Percentiles rank a stretch among this genome's conserved stretches.
Evolutionary conservation across 2,888 invertebrate genomes (phyloP).

Genomic region (Dioctria linearis): DNA sequence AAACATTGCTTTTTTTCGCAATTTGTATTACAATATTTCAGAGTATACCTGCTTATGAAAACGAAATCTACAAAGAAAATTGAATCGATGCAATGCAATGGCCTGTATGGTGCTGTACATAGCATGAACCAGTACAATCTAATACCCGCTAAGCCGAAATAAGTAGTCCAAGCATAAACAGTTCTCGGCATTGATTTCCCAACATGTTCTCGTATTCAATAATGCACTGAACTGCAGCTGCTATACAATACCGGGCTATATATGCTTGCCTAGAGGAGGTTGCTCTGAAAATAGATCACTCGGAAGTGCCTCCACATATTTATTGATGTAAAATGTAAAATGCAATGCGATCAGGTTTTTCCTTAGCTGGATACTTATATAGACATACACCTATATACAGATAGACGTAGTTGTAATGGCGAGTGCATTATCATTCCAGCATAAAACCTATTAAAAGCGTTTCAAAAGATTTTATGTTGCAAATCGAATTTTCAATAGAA

Average conservation of each 20-base stretch:
- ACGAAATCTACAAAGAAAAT: neutral
- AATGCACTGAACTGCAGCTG: neutral
- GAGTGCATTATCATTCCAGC: no score
- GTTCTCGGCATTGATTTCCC: neutral
- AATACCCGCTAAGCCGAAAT: neutral
- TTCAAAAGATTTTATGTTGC: no score
- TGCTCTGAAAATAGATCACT: constrained; percentile 14
- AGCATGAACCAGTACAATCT: neutral
- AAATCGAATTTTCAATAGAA: no score
- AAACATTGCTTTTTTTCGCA: neutral
- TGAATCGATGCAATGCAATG: neutral
- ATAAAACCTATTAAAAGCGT: no score
- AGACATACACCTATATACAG: no score
- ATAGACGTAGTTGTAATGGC: no score
- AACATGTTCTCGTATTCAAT: constrained; percentile 1
- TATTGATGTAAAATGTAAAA: neutral
- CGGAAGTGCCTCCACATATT: constrained; percentile 3
- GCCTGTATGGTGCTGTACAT: neutral
- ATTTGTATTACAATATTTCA: neutral
- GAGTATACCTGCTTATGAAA: neutral
- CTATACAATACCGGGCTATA: neutral
- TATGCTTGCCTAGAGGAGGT: neutral
- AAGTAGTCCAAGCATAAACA: constrained; percentile 4
- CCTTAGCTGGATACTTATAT: neutral
- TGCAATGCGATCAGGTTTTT: constrained; percentile 7